Evolutionary conservation across 2,113 vertebrate species (phyloP).

Genomic region (Rousettus leschenaultii): DNA sequence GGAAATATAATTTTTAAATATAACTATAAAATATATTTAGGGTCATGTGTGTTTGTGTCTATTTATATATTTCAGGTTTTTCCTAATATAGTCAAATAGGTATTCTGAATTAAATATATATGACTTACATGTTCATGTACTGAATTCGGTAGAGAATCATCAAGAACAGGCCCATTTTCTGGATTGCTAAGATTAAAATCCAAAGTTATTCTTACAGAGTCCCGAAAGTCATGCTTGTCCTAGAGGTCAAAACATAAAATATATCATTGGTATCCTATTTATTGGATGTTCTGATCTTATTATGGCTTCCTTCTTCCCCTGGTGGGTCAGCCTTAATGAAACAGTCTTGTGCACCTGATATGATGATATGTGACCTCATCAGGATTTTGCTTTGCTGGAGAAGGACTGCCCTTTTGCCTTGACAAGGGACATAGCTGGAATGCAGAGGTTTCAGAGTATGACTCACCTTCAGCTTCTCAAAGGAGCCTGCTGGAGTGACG

Average conservation of each 20-base stretch:
- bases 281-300: not conserved
- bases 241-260: conserved; percentile 73
- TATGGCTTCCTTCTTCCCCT: not conserved
- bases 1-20: too few relatives aligned
- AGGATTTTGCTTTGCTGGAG: not conserved
- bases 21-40: not conserved
- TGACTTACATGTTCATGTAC: conserved; percentile 91
- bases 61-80: not conserved
- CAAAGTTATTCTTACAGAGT: conserved; percentile 91
- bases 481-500: not conserved
- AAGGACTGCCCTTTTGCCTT: not conserved
- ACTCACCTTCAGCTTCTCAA: not conserved
- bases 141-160: conserved; percentile 87
- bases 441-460: not conserved
- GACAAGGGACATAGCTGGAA: not conserved
- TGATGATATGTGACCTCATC: not conserved
- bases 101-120: not conserved
- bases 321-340: not conserved
- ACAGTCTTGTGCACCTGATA: not conserved
- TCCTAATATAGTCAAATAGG: not conserved
- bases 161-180: conserved; percentile 92
- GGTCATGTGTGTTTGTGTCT: not conserved
- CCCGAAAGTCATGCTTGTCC: conserved; percentile 94
- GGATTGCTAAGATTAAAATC: conserved; percentile 90
- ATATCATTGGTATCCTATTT: not conserved